Evolutionary conservation across 2,888 invertebrate genomes (phyloP).

Genomic region (Luperina nickerlii): DNA sequence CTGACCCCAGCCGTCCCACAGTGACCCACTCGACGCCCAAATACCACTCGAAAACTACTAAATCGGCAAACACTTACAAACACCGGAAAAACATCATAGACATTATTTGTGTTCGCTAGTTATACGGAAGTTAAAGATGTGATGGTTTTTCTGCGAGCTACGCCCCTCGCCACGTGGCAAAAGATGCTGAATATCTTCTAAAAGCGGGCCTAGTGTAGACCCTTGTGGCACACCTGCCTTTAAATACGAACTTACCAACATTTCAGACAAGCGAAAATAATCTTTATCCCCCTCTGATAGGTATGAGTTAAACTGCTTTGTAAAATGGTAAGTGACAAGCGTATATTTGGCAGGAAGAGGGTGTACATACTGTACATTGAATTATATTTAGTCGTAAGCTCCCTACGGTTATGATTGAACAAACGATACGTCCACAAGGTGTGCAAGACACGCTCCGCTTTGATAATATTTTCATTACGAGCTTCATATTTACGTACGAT

Average conservation of each 20-base stretch:
- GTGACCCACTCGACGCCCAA: slow-evolving; percentile 78
- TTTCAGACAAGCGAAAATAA: slow-evolving; percentile 61
- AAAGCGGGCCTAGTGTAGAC: slow-evolving; percentile 83
- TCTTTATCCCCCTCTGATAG: slow-evolving; percentile 73
- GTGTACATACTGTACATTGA: slow-evolving; percentile 81
- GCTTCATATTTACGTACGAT: slow-evolving; percentile 65
- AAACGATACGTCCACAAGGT: slow-evolving; percentile 88
- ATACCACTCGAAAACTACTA: slow-evolving; percentile 81
- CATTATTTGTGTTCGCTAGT: slow-evolving; percentile 87
- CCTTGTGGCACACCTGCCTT: slow-evolving; percentile 88
- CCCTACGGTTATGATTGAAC: slow-evolving; percentile 86
- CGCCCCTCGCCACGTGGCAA: slow-evolving; percentile 87
- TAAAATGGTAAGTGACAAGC: slow-evolving; percentile 75
- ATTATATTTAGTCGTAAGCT: slow-evolving; percentile 89
- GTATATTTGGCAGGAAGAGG: slow-evolving; percentile 90
- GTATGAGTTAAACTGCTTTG: slow-evolving; percentile 56
- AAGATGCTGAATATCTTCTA: slow-evolving; percentile 87
- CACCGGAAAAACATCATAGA: slow-evolving; percentile 89
- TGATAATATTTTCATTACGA: slow-evolving; percentile 73
- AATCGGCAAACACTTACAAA: slow-evolving; percentile 80
- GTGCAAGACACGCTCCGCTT: slow-evolving; percentile 80
- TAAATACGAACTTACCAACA: slow-evolving; percentile 64
- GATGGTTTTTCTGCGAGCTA: slow-evolving; percentile 85
- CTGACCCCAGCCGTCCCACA: slow-evolving; percentile 66
- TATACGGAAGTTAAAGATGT: slow-evolving; percentile 86